Conservation (phyloP, 1,140 invertebrate genomes). For the Agrypnia vestita region DNA sequence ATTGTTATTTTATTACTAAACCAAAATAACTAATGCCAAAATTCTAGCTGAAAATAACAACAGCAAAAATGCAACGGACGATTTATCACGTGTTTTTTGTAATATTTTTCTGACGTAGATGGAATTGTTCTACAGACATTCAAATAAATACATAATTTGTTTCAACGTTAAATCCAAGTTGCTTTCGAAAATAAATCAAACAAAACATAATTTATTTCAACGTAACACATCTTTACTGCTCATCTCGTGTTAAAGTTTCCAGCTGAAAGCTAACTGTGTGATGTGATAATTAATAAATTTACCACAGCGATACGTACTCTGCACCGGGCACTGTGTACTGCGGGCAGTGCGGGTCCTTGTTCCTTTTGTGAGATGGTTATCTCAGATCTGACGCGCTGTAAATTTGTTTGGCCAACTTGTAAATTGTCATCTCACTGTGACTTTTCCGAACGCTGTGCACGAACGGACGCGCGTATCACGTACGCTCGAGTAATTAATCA, state of each 20-base stretch:
- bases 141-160: too few species aligned
- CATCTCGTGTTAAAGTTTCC: neutral
- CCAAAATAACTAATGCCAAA: too few species aligned
- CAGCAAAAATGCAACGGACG: neutral
- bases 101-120: too few species aligned
- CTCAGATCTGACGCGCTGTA: conserved; percentile 6
- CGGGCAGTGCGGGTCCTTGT: neutral
- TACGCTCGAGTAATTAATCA: too few species aligned
- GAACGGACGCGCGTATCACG: neutral
- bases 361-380: conserved; percentile 3
- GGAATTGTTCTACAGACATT: too few species aligned
- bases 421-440: conserved; percentile 8
- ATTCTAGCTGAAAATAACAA: too few species aligned
- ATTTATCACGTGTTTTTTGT: neutral
- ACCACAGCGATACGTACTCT: neutral
- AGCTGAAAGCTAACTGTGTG: conserved; percentile 8
- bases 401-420: conserved; percentile 11
- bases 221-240: neutral
- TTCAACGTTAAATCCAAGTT: too few species aligned
- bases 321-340: too few species aligned
- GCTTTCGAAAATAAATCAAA: too few species aligned
- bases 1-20: too few species aligned
- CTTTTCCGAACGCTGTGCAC: neutral
- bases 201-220: too few species aligned
- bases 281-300: conserved; percentile 44